Conservation (phyloP, 2,888 invertebrate species). For the Pinctada fucata region DNA sequence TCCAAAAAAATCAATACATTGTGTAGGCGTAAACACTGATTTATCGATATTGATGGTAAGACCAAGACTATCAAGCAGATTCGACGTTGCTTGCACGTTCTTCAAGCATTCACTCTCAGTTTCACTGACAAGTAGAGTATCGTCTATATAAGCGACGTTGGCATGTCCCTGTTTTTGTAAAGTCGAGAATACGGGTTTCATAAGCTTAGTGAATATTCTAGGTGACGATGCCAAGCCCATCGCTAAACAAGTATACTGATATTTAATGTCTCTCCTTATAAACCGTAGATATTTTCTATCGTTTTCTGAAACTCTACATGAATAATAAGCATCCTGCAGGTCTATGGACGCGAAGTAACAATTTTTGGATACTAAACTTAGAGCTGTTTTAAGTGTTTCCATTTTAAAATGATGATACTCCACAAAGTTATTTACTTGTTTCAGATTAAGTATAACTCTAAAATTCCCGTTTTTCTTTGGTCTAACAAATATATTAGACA, state of each 20-base stretch:
- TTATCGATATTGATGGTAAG: constrained; percentile 38
- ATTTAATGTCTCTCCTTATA: constrained; percentile 22
- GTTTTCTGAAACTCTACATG: constrained; percentile 6
- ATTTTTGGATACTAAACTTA: constrained; percentile 26
- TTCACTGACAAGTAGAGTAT: constrained; percentile 24
- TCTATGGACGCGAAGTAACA: constrained; percentile 41
- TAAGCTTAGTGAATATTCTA: constrained; percentile 42
- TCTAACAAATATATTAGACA: constrained; percentile 32
- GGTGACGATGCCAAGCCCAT: constrained; percentile 33
- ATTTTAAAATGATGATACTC: constrained; percentile 46
- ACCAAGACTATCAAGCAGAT: constrained; percentile 16
- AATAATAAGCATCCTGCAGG: constrained; percentile 43
- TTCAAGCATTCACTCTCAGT: constrained; percentile 13
- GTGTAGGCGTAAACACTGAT: constrained; percentile 40
- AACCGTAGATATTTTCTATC: constrained; percentile 35
- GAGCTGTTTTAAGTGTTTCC: constrained; percentile 40
- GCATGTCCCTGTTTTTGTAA: constrained; percentile 36
- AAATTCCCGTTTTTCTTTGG: constrained; percentile 32
- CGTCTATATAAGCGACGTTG: constrained; percentile 37
- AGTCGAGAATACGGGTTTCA: constrained; percentile 36
- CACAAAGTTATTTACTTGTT: constrained; percentile 31
- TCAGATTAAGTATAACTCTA: constrained; percentile 41
- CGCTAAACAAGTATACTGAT: constrained; percentile 36
- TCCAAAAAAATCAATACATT: constrained; percentile 39
- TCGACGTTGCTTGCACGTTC: constrained; percentile 21